Base-by-base conservation (phyloP, 1,140 invertebrate species). In the Rhopalosiphum padi region DNA sequence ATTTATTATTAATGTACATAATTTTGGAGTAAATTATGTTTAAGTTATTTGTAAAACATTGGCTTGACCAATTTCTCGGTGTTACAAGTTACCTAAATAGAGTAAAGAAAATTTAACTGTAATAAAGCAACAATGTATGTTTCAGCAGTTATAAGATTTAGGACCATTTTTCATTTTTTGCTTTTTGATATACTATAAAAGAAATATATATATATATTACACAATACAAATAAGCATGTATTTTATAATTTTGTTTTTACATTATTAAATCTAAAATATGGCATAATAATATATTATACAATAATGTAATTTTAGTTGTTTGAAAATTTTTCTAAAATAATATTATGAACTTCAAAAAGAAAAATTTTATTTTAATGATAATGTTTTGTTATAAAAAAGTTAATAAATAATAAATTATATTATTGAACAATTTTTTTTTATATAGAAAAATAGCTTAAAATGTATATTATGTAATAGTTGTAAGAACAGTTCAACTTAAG, bases 81-180 rank as follows among this genome's bases (percentile, higher is more conserved):
- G 91, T 92, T 92, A 83, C 77, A 92, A 92, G 91, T 92, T 92
- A 92, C 91, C 91, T 92, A 92, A 77, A 91, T 92, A 92, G 91
- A 23, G n/a, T 92, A 92, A 43, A 68, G 46, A 91, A 91, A 91
- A n/a, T 9, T 77, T 35, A 82, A 91, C 60, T 91, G 89, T 91
- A 91, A 85, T 46, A 15, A 82, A 53, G 83, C 90, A 91, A 82
- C 91, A 92, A 82, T 92, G n/a, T 51, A 51, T 85, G 77, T 92
- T 92, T 92, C 43, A 85, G 6, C 91, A 92, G 91, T 85, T 92
- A 48, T 85, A 85, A 92, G 46, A 85, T 1, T 92, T 83, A 83
- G 91, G 21, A 92, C 18, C n/a, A 60, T 91, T 92, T 91, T 92
- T 90, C 30, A 68, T n/a, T 68, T 68, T 82, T 92, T 11, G 68